These are phyloP conservation scores for Taeniopygia guttata DNA, from an alignment of 2,797 vertebrate species.

Conservation along the genomic window DNA sequence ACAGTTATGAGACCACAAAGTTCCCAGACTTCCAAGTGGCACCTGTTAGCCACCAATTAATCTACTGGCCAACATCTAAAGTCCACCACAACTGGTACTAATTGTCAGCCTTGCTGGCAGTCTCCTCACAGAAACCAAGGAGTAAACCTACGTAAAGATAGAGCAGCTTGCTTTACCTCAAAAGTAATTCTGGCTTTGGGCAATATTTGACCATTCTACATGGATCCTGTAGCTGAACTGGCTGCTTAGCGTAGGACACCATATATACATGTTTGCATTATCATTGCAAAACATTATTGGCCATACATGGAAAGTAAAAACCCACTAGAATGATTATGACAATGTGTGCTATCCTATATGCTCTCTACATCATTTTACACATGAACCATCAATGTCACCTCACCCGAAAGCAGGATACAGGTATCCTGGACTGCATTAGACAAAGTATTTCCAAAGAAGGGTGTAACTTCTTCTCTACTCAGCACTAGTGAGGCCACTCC, in stretches of 20 bases:
- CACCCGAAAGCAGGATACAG: background rate
- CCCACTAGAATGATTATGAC: background rate
- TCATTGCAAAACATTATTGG: background rate
- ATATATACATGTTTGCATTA: background rate
- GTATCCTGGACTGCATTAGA: background rate
- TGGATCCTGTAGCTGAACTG: background rate
- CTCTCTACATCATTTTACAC: background rate
- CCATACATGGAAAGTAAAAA: background rate
- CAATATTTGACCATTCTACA: background rate
- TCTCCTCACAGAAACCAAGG: background rate
- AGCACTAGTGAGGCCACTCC: background rate
- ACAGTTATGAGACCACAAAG: background rate
- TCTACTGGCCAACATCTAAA: constrained; percentile 12
- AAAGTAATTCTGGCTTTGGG: background rate
- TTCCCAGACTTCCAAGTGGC: constrained; percentile 46
- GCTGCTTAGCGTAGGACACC: background rate
- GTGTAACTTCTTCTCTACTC: background rate
- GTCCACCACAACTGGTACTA: background rate
- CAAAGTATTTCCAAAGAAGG: background rate
- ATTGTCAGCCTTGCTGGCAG: background rate
- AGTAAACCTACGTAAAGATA: background rate
- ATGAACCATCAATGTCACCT: background rate
- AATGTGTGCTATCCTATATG: background rate
- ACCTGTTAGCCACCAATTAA: constrained; percentile 32
- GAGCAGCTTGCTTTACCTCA: background rate